These are phyloP conservation scores for Saguinus midas DNA, from an alignment of 2,113 vertebrate genomes.

Conservation along the genomic window DNA sequence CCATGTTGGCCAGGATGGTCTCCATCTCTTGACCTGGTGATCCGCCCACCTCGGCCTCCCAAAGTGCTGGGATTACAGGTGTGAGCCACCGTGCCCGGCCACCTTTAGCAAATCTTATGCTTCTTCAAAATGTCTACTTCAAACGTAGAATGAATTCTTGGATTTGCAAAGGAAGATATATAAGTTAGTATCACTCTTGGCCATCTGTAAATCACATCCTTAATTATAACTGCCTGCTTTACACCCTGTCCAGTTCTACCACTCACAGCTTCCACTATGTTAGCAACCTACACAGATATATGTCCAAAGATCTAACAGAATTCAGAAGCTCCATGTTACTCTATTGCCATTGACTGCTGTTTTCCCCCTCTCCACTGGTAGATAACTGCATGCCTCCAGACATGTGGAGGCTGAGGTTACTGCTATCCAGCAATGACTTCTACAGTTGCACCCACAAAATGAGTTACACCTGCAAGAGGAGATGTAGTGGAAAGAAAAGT, in stretches of 20 bases:
- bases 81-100: no score
- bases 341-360: background rate
- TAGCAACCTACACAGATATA: background rate
- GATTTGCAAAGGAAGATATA: background rate
- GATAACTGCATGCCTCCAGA: background rate
- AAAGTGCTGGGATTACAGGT: no score
- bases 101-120: background rate
- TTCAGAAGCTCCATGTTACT: background rate
- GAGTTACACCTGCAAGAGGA: background rate
- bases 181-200: background rate
- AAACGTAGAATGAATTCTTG: background rate
- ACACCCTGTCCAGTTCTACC: background rate
- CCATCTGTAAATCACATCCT: background rate
- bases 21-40: no score
- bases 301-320: background rate
- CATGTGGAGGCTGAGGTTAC: background rate
- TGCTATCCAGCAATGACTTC: background rate
- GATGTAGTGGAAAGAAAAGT: background rate
- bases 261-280: background rate
- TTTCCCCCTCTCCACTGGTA: background rate
- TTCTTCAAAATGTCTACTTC: background rate
- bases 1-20: no score
- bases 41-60: no score
- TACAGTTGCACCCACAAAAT: background rate
- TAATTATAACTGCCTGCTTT: background rate